Evolutionary conservation across 1,140 invertebrate genomes (phyloP).

Genomic region (Zaprionus africanus): DNA sequence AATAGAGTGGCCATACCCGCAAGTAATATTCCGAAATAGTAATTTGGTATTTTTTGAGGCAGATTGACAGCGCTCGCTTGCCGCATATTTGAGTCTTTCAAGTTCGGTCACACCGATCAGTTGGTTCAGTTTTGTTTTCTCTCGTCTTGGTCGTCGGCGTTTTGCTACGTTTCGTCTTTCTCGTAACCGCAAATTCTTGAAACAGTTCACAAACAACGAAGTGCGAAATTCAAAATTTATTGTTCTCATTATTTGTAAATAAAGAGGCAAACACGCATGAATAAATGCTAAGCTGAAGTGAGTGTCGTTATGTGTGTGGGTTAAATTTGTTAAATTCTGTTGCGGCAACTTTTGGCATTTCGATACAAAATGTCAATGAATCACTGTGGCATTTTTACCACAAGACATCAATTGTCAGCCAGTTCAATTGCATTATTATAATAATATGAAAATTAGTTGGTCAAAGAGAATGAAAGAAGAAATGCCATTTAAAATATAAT

Average conservation of each 20-base stretch:
- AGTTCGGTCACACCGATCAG: slow-evolving; percentile 33
- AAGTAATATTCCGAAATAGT: neutral
- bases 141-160: slow-evolving; percentile 49
- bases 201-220: slow-evolving; percentile 51
- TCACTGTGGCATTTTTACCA: slow-evolving; percentile 44
- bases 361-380: slow-evolving; percentile 66
- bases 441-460: slow-evolving; percentile 13
- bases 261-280: slow-evolving; percentile 33
- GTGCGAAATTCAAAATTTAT: slow-evolving; percentile 52
- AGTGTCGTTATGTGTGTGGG: slow-evolving; percentile 49
- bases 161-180: slow-evolving; percentile 54
- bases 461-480: neutral
- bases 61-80: neutral
- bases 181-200: slow-evolving; percentile 48
- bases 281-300: slow-evolving; percentile 53
- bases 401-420: slow-evolving; percentile 28
- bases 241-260: slow-evolving; percentile 38
- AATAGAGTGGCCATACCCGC: neutral
- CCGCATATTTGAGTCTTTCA: slow-evolving; percentile 7
- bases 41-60: slow-evolving; percentile 7
- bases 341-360: slow-evolving; percentile 56
- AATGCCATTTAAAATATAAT: slow-evolving; percentile 51
- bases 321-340: slow-evolving; percentile 42
- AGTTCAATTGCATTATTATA: slow-evolving; percentile 15
- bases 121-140: slow-evolving; percentile 54